Base-by-base conservation (phyloP, 1,140 invertebrate genomes). In the Tetramorium parvispinum region DNA sequence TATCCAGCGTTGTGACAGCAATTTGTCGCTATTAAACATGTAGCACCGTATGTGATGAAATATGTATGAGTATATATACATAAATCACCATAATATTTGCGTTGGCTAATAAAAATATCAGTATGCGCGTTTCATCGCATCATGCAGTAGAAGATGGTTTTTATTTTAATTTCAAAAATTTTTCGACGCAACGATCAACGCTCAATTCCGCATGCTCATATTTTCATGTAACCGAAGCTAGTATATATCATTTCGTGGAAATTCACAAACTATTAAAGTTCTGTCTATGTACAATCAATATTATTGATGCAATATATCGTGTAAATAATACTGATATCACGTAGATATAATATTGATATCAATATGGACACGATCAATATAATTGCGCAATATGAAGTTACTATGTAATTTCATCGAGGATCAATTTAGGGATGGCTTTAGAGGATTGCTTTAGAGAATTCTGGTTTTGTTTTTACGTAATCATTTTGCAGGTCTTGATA, bases 1-100 rank as follows among this genome's bases (percentile, higher is more conserved):
- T 24, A 16, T 4, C 5, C 6, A 21, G 3, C 32, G 32, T 59
- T 16, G 13, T n/a, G 18, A 24, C 40, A 24, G n/a, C 16, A 66
- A 40, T 24, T 78, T 78, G 3, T n/a, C 8, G 8, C 5, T 40
- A 8, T 1, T 61, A 21, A 43, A 77, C 16, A 2, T 27, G 16
- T 2, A 27, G 43, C n/a, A 63, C 18, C 61, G 10, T 40, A 40
- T 65, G 37, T 46, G 24, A 78, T 32, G 11, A 78, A 77, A 77
- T 11, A 40, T 40, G 11, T 55, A 66, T 13, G 8, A 43, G n/a
- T 61, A 32, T 2, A 27, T 11, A 1, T 63, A 75, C 40, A 79
- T 66, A 79, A 66, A 51, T 79, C 21, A 66, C 40, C 27, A 37
- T 66, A 43, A 55, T 40, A 81, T 24, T 81, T 66, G 43, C 32